phyloP scores from a whole-genome alignment of 2,113 vertebrate species.

The Limnothrissa miodon region DNA sequence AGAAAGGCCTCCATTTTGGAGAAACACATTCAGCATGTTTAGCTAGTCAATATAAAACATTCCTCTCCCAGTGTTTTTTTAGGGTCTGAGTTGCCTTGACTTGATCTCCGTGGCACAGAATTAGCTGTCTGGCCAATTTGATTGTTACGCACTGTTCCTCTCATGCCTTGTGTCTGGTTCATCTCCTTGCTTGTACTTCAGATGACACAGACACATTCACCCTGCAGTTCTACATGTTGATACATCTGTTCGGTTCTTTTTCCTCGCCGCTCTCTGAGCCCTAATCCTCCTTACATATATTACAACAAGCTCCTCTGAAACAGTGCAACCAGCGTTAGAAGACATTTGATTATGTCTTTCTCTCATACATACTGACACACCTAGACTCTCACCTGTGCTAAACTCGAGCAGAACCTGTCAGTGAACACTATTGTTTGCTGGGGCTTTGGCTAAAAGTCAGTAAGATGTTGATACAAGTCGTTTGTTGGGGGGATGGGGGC shows the following conservation, averaged over 20 bases:
- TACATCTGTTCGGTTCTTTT: background rate
- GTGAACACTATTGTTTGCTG: slow-evolving; percentile 49
- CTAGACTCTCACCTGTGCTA: background rate
- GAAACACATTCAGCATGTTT: background rate
- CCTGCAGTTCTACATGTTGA: background rate
- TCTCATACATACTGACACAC: background rate
- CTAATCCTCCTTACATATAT: slow-evolving; percentile 9
- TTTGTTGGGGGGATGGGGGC: slow-evolving; percentile 46
- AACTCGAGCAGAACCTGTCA: background rate
- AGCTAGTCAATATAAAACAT: background rate
- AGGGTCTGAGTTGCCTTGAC: background rate
- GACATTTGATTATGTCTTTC: slow-evolving; percentile 18
- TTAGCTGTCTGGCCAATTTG: background rate
- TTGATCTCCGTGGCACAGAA: background rate
- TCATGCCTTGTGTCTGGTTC: background rate
- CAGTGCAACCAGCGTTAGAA: background rate
- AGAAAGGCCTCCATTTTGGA: background rate
- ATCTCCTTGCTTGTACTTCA: background rate
- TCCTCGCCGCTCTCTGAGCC: background rate
- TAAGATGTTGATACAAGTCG: slow-evolving; percentile 64
- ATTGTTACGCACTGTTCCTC: background rate
- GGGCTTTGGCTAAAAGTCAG: slow-evolving; percentile 61
- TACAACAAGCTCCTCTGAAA: background rate
- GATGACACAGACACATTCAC: background rate
- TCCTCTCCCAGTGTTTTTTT: background rate